These are phyloP conservation scores for Lagopus leucura DNA, from an alignment of 2,113 vertebrate genomes.

Conservation along the genomic window DNA sequence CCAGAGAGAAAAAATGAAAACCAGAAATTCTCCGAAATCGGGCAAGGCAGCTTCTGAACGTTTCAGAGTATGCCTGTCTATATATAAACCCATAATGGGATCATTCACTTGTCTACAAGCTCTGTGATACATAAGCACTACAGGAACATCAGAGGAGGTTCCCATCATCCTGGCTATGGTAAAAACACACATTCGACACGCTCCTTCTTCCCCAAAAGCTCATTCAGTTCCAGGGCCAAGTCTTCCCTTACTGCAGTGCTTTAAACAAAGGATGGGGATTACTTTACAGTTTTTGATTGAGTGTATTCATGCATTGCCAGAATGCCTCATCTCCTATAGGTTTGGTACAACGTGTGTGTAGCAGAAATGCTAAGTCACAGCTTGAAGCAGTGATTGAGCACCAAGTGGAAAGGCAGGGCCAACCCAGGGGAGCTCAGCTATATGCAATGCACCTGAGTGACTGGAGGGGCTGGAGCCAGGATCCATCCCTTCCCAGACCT, in stretches of 20 bases:
- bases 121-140: neutral
- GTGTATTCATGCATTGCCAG: neutral
- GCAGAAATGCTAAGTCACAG: too few relatives aligned
- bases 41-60: neutral
- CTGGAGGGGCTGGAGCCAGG: too few relatives aligned
- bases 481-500: too few relatives aligned
- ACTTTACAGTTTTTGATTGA: accelerated
- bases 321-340: neutral
- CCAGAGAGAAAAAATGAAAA: neutral
- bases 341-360: accelerated
- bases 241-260: neutral
- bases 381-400: too few relatives aligned
- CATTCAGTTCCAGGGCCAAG: neutral
- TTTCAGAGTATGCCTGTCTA: neutral
- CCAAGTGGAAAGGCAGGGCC: too few relatives aligned
- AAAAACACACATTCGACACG: neutral
- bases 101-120: neutral
- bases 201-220: neutral
- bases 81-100: neutral
- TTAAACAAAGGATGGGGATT: neutral
- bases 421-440: too few relatives aligned
- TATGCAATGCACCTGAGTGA: too few relatives aligned
- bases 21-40: neutral
- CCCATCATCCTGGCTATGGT: neutral
- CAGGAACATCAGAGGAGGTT: neutral